Evolutionary conservation across 1,140 invertebrate species (phyloP).

Genomic region (Cotesia vestalis): DNA sequence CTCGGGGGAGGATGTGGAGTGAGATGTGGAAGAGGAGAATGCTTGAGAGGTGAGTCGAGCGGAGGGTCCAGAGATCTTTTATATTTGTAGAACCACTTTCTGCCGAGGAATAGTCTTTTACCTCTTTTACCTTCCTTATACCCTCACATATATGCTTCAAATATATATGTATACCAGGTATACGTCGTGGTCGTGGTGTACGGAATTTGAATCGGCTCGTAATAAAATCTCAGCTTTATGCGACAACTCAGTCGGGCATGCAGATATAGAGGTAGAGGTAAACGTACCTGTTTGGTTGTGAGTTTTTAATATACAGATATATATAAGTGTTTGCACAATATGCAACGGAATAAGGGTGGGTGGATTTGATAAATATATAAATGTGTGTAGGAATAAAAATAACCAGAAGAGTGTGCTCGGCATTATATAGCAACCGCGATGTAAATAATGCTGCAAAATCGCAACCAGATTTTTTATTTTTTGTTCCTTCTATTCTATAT

Average conservation of each 20-base stretch:
- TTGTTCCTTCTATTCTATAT: slow-evolving; percentile 27
- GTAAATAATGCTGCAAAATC: slow-evolving; percentile 57
- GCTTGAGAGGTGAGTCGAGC: too few species aligned
- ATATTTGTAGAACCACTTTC: slow-evolving; percentile 26
- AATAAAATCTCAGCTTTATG: slow-evolving; percentile 66
- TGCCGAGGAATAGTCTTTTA: slow-evolving; percentile 26
- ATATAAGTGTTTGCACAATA: neutral
- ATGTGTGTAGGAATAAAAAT: neutral
- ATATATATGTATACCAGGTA: slow-evolving; percentile 38
- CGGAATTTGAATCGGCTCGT: slow-evolving; percentile 65
- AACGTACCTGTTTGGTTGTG: slow-evolving; percentile 28
- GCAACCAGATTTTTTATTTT: slow-evolving; percentile 49
- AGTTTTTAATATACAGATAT: slow-evolving; percentile 32
- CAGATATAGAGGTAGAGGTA: slow-evolving; percentile 27
- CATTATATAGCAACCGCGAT: slow-evolving; percentile 45
- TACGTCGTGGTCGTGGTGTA: slow-evolving; percentile 28
- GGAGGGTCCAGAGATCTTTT: slow-evolving; percentile 32
- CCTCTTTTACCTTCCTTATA: slow-evolving; percentile 30
- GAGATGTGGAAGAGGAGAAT: neutral
- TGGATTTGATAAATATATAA: neutral
- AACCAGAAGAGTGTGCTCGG: slow-evolving; percentile 20
- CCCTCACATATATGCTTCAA: slow-evolving; percentile 21
- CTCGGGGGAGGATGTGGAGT: neutral
- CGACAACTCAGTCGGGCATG: slow-evolving; percentile 49
- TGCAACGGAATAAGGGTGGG: neutral